Conservation (phyloP, 2,888 invertebrate species). For the Caenorhabditis sp. region DNA sequence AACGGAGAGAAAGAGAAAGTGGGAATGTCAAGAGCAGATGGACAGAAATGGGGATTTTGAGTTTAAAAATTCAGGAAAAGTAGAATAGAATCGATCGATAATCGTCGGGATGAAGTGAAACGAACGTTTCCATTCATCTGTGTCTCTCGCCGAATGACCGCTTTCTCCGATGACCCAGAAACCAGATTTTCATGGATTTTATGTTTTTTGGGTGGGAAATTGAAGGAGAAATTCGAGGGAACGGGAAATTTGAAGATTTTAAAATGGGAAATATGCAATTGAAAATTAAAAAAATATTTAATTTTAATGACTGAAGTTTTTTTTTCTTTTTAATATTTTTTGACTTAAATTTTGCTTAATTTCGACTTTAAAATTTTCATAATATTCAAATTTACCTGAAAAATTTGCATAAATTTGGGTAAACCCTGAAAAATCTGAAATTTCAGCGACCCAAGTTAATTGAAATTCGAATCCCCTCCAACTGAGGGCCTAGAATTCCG, state of each 20-base stretch:
- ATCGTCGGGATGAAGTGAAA: not conserved
- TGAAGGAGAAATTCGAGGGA: not conserved
- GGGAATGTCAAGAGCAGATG: conserved; percentile 29
- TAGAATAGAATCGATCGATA: not conserved
- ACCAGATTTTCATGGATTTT: conserved; percentile 1
- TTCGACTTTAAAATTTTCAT: not conserved
- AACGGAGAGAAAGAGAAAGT: not conserved
- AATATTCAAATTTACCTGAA: not conserved
- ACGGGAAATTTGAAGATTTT: not conserved
- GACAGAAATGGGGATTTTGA: not conserved
- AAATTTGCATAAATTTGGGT: not conserved
- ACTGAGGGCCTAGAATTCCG: not conserved
- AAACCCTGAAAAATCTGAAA: not conserved
- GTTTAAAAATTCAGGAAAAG: no score
- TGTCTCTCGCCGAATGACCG: not conserved
- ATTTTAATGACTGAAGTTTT: no score
- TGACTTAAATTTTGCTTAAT: no score
- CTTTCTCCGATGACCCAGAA: not conserved
- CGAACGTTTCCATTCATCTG: not conserved
- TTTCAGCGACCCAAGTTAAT: not conserved
- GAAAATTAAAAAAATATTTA: no score
- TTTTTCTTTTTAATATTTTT: no score
- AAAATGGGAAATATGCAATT: not conserved
- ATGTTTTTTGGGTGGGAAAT: not conserved
- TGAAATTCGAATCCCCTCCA: not conserved